Evolutionary conservation across 2,888 invertebrate genomes (phyloP).

Genomic region (Megaustenia siamemsis): DNA sequence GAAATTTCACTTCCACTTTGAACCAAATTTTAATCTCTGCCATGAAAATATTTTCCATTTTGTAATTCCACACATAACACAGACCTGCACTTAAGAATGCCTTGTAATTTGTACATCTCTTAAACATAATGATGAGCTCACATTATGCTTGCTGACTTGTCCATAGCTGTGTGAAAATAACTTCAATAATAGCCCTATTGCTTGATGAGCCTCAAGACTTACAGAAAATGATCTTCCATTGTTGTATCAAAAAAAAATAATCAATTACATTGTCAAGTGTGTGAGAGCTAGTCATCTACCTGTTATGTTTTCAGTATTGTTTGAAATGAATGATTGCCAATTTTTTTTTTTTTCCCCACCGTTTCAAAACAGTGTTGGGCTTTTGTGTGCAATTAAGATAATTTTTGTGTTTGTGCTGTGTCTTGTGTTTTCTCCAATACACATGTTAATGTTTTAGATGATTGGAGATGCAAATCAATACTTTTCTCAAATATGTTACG

Average conservation of each 20-base stretch:
- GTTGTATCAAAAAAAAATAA: background rate
- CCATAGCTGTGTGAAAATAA: background rate
- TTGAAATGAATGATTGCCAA: background rate
- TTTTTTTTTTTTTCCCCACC: background rate
- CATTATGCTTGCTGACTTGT: no score
- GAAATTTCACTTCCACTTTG: background rate
- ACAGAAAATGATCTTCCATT: conserved; percentile 39
- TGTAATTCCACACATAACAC: background rate
- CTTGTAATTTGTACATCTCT: background rate
- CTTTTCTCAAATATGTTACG: conserved; percentile 6
- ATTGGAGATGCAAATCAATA: conserved; percentile 17
- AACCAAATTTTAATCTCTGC: background rate
- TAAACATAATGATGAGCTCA: background rate
- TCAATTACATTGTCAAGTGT: background rate
- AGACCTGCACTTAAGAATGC: background rate
- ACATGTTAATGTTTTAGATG: background rate
- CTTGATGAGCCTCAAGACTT: conserved; percentile 32
- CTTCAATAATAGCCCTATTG: conserved; percentile 1
- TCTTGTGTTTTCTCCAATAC: background rate
- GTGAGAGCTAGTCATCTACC: conserved; percentile 24
- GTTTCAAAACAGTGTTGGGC: background rate
- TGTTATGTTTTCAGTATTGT: background rate
- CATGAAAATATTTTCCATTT: background rate
- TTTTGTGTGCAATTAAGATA: background rate
- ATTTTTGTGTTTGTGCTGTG: background rate